These are phyloP conservation scores for Sesamia inferens DNA, from an alignment of 2,888 invertebrate genomes.

Conservation along the genomic window DNA sequence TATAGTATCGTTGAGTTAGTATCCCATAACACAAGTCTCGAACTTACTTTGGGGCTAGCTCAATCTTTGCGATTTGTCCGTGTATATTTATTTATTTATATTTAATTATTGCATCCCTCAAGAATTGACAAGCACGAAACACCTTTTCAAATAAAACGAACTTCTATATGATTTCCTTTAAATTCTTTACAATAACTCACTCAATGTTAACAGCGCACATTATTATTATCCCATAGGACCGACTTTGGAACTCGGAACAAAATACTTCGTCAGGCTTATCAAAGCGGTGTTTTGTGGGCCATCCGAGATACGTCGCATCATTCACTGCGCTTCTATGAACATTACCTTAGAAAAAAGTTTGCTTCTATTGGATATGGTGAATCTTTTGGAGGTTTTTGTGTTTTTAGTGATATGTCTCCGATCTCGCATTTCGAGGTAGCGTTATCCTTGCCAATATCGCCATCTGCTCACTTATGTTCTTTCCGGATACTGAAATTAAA, in stretches of 20 bases:
- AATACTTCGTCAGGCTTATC: slow-evolving; percentile 70
- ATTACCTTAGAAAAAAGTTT: slow-evolving; percentile 55
- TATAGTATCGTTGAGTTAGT: too few relatives aligned
- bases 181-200: slow-evolving; percentile 4
- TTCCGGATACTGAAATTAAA: not conserved
- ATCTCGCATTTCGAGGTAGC: not conserved
- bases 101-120: not conserved
- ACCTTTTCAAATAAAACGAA: not conserved
- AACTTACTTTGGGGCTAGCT: too few relatives aligned
- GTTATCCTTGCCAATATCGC: not conserved
- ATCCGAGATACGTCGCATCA: slow-evolving; percentile 72
- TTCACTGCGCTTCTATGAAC: slow-evolving; percentile 71
- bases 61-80: too few relatives aligned
- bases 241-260: slow-evolving; percentile 52
- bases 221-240: slow-evolving; percentile 30
- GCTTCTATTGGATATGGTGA: slow-evolving; percentile 31
- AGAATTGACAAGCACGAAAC: not conserved
- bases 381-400: not conserved
- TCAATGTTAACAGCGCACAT: slow-evolving; percentile 34
- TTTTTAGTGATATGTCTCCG: not conserved
- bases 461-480: not conserved
- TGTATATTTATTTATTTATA: too few relatives aligned
- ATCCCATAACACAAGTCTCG: too few relatives aligned
- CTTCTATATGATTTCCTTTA: not conserved
- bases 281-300: slow-evolving; percentile 71